Conservation (phyloP, 2,113 vertebrate genomes). For the Pseudopodoces humilis region DNA sequence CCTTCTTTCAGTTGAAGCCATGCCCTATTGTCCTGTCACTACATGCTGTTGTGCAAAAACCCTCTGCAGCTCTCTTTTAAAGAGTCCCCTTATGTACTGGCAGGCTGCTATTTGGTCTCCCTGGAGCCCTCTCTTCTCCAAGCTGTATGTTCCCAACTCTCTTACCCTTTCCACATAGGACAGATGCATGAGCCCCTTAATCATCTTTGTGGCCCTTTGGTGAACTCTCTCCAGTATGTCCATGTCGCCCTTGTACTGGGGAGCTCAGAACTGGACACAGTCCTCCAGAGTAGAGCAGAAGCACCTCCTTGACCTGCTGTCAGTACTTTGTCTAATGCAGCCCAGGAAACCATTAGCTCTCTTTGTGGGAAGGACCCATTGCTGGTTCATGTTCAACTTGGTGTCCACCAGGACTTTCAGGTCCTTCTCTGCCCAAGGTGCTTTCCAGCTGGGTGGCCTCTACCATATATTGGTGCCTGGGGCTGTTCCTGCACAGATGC, state of each 20-base stretch:
- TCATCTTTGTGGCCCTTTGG: neutral
- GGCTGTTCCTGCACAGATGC: neutral
- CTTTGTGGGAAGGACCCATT: neutral
- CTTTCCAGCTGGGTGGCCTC: neutral
- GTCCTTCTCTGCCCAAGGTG: neutral
- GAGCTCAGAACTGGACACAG: neutral
- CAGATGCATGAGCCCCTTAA: neutral
- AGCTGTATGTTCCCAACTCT: neutral
- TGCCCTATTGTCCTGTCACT: neutral
- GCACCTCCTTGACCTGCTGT: neutral
- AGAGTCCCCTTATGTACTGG: neutral
- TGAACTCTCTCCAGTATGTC: neutral
- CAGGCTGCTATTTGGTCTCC: neutral
- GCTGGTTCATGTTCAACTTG: neutral
- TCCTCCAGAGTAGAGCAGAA: fast-evolving
- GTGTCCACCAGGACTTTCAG: neutral
- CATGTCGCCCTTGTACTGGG: neutral
- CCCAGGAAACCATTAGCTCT: neutral
- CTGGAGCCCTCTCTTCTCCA: neutral
- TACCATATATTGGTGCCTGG: neutral
- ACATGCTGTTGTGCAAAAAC: fast-evolving
- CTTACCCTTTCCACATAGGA: neutral
- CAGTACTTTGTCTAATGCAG: neutral
- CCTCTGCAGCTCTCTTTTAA: neutral
- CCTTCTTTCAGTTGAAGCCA: neutral